Conservation (phyloP, 1,140 invertebrate species). For the Rhyacophila brunnea region DNA sequence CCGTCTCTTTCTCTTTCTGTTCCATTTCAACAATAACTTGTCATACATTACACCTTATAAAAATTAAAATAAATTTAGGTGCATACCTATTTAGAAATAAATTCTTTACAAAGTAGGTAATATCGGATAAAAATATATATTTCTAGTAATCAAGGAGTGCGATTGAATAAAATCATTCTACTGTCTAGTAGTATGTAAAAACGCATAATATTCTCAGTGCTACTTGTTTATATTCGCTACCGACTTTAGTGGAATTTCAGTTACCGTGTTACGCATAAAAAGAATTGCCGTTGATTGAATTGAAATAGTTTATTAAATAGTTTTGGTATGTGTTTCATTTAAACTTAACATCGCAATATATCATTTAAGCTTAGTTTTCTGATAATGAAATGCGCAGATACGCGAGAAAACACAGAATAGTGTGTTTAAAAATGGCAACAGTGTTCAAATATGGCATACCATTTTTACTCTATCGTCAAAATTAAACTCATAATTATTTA, state of each 20-base stretch:
- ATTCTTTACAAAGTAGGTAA: too few relatives aligned
- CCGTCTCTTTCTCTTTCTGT: neutral
- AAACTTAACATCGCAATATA: neutral
- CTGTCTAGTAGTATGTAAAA: too few relatives aligned
- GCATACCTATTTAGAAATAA: too few relatives aligned
- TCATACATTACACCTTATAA: too few relatives aligned
- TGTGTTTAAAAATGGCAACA: slow-evolving; percentile 11
- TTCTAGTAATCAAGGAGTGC: too few relatives aligned
- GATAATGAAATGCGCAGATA: neutral
- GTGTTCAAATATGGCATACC: slow-evolving; percentile 18
- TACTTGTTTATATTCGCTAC: neutral
- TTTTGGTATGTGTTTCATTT: neutral
- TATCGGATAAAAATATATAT: too few relatives aligned
- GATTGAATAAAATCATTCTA: too few relatives aligned
- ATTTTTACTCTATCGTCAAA: slow-evolving; percentile 16
- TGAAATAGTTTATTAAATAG: neutral
- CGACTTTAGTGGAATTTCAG: slow-evolving; percentile 14
- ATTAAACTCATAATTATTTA: neutral
- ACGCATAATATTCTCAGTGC: too few relatives aligned
- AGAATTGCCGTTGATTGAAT: neutral
- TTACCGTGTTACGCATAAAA: slow-evolving; percentile 21
- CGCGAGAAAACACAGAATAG: neutral
- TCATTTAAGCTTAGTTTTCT: neutral
- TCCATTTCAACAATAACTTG: too few relatives aligned
- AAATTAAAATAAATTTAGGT: too few relatives aligned